These are phyloP conservation scores for Macropis europaea DNA, from an alignment of 2,888 invertebrate genomes.

Conservation along the genomic window DNA sequence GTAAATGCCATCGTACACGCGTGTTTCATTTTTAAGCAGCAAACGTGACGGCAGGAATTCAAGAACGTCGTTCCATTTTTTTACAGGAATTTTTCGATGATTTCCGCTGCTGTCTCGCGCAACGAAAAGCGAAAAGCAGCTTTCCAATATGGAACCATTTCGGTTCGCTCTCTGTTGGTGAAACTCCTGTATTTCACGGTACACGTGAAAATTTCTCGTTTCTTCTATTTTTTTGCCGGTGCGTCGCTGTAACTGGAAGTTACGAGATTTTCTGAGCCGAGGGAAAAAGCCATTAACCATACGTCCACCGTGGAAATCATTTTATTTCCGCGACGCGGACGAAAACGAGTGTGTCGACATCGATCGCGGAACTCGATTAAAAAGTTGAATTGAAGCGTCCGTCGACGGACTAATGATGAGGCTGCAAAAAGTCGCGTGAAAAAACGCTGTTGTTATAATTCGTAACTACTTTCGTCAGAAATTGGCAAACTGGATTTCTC, in stretches of 20 bases:
- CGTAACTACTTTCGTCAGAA: conserved; percentile 5
- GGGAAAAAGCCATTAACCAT: background rate
- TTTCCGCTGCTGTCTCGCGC: too few species aligned
- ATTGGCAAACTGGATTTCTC: background rate
- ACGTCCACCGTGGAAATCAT: background rate
- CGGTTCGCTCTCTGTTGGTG: too few species aligned
- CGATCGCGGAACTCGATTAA: conserved; percentile 14
- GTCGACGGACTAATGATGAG: background rate
- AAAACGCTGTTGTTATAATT: conserved; percentile 10
- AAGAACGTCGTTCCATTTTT: too few species aligned
- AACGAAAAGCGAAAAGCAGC: too few species aligned
- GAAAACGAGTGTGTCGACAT: background rate
- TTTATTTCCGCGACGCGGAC: background rate
- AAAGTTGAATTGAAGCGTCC: background rate
- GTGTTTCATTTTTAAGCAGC: too few species aligned
- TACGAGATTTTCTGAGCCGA: background rate
- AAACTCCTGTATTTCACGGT: too few species aligned
- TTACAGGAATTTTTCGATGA: too few species aligned
- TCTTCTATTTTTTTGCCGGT: too few species aligned
- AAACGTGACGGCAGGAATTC: too few species aligned
- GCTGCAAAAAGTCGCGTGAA: background rate
- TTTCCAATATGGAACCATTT: too few species aligned
- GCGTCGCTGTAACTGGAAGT: background rate
- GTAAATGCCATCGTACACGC: too few species aligned
- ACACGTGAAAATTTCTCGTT: too few species aligned